Evolutionary conservation across 2,113 vertebrate genomes (phyloP), one percentile per base, ranked within the genome.

Genomic region (Dunckerocampus dactyliophorus): DNA sequence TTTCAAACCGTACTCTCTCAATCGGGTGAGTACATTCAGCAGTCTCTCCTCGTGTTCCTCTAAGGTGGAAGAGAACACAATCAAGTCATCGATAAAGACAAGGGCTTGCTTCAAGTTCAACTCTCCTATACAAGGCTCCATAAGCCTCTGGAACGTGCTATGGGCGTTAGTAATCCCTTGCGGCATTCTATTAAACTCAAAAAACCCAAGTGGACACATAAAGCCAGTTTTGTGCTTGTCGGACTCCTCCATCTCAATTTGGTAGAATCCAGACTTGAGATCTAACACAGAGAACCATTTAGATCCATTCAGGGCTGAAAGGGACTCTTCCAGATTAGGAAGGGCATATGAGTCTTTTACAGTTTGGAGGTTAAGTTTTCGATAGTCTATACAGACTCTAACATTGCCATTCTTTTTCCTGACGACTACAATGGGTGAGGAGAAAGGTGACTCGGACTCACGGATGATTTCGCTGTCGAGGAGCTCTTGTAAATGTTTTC

Each of bases 71-170:
- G 47, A 58, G 10, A 63, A 63, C 1, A 52, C 34, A 1, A 69
- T 69, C 0, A 58, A 0, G 8, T 65, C 34, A 11, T 58, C 46
- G 0, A 50, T 6, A 7, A 65, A 50, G 0, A 65, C 34, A 0
- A 50, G 1, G 4, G 57, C 53, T 50, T 58, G 53, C 12, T 59
- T 46, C 15, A 69, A 15, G 3, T 69, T 20, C 0, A 63, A 21
- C 2, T 50, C 52, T 0, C 6, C 10, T 46, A 69, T 22, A 4
- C 47, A 64, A 3, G 39, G 53, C 13, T 71, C 55, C 51, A 52
- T 70, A 1, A 62, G 6, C 0, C 15, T 2, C 1, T 57, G 53
- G 5, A 65, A 50, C 1, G 54, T 59, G 6, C 34, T 57, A 0
- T 46, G 53, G 0, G 63, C 53, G 17, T 65, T 65, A 0, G 53